These are phyloP conservation scores for Phytoseiulus persimilis DNA, from an alignment of 2,888 invertebrate species.

Conservation along the genomic window DNA sequence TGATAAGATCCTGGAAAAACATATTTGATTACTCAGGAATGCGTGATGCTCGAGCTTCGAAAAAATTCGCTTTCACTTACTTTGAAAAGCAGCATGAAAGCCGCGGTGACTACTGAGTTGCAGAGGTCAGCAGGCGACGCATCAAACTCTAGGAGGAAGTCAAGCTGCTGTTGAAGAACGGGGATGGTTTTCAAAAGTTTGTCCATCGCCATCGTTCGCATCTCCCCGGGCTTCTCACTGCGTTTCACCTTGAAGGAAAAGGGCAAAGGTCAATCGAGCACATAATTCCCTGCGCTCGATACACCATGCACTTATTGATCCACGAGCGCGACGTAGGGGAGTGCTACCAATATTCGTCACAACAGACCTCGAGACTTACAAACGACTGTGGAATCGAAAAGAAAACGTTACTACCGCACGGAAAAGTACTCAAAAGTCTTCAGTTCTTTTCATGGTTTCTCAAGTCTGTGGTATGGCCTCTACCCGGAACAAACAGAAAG, in stretches of 20 bases:
- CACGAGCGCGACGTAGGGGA: background rate
- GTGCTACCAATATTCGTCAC: background rate
- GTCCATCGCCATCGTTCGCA: slow-evolving; percentile 94
- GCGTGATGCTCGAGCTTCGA: too few relatives aligned
- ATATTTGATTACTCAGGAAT: background rate
- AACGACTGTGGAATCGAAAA: background rate
- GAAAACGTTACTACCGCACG: background rate
- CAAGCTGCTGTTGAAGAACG: slow-evolving; percentile 86
- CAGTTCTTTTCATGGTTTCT: too few relatives aligned
- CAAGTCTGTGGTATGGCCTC: too few relatives aligned
- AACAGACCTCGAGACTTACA: background rate
- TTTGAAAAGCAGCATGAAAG: slow-evolving; percentile 89
- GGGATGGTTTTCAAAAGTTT: slow-evolving; percentile 93
- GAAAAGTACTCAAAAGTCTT: too few relatives aligned
- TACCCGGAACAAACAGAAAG: too few relatives aligned
- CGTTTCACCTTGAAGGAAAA: background rate
- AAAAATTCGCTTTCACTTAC: background rate
- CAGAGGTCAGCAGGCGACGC: slow-evolving; percentile 91
- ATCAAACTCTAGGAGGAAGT: slow-evolving; percentile 91
- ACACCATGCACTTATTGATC: background rate
- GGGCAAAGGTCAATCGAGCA: background rate
- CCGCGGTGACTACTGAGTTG: slow-evolving; percentile 97
- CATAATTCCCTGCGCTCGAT: background rate
- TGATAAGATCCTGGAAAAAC: slow-evolving; percentile 75
- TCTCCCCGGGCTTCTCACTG: slow-evolving; percentile 91